Percentiles rank a stretch among this genome's conserved stretches.
Evolutionary conservation across 2,113 vertebrate species (phyloP).

Genomic region (Gorilla gorilla): DNA sequence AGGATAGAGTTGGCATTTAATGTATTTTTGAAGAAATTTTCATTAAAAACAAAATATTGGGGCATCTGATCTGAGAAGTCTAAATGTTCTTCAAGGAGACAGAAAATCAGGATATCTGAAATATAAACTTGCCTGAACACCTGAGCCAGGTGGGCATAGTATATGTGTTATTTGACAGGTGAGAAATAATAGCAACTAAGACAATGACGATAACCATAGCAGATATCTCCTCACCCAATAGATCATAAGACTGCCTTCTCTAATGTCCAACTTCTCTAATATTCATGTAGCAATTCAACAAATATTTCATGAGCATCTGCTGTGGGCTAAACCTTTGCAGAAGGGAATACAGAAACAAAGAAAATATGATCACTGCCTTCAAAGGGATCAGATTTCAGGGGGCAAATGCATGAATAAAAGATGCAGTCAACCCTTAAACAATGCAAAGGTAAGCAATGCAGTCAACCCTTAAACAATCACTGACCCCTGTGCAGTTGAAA

Average conservation of each 20-base stretch:
- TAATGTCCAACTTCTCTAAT: neutral
- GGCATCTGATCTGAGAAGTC: neutral
- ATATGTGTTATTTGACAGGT: neutral
- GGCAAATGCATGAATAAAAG: neutral
- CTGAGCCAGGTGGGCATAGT: neutral
- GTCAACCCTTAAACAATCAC: neutral
- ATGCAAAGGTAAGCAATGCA: neutral
- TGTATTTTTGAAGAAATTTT: neutral
- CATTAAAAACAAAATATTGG: constrained; percentile 20
- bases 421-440: neutral
- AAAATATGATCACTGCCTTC: neutral
- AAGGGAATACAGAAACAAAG: neutral
- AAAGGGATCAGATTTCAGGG: neutral
- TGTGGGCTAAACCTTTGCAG: neutral
- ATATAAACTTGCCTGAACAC: neutral
- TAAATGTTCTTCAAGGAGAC: neutral
- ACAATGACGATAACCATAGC: accelerated
- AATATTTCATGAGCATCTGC: neutral
- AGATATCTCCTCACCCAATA: neutral
- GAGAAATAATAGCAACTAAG: neutral
- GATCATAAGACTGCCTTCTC: neutral
- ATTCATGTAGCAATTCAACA: neutral
- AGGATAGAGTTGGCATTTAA: neutral
- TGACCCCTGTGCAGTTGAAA: neutral
- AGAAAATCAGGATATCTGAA: neutral